A percentile compares a stretch with the other conserved stretches of the same genome.
These are phyloP conservation scores for Odontomachus brunneus DNA, from an alignment of 1,140 invertebrate species.

Conservation along the genomic window DNA sequence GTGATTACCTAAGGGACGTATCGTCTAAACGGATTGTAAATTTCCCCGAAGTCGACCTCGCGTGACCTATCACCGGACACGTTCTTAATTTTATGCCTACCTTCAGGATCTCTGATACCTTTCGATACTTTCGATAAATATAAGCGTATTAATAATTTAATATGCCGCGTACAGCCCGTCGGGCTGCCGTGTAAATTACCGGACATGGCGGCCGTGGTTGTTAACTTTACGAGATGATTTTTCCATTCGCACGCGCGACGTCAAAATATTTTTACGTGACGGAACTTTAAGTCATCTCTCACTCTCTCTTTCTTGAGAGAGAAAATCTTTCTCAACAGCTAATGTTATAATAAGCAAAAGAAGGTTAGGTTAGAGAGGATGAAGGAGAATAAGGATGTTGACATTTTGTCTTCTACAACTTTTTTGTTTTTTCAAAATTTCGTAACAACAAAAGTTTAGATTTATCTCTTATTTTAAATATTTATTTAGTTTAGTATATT, in stretches of 20 bases:
- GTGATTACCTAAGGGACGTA: constrained; percentile 16
- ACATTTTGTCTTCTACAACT: too few relatives aligned
- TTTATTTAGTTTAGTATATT: too few relatives aligned
- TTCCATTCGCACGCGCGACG: constrained; percentile 19
- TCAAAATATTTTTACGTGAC: constrained; percentile 24
- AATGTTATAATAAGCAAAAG: background rate
- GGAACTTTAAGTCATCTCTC: background rate
- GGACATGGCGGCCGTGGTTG: constrained; percentile 42
- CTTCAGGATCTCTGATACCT: background rate
- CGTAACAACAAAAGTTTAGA: too few relatives aligned
- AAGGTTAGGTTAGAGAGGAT: too few relatives aligned
- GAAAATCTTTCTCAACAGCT: background rate
- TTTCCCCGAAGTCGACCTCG: constrained; percentile 57
- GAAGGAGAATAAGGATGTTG: too few relatives aligned
- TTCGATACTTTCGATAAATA: constrained; percentile 71
- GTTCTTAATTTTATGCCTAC: constrained; percentile 70
- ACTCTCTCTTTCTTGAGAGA: background rate
- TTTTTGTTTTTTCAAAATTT: too few relatives aligned
- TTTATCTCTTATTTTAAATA: too few relatives aligned
- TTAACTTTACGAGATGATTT: constrained; percentile 54
- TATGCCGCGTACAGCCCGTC: constrained; percentile 63
- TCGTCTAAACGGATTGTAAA: constrained; percentile 61
- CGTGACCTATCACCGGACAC: constrained; percentile 58
- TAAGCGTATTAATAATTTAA: constrained; percentile 78
- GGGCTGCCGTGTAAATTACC: constrained; percentile 70